Evolutionary conservation across 1,140 invertebrate genomes (phyloP), one percentile per base, ranked within the genome.

Genomic region (Reticulitermes speratus): DNA sequence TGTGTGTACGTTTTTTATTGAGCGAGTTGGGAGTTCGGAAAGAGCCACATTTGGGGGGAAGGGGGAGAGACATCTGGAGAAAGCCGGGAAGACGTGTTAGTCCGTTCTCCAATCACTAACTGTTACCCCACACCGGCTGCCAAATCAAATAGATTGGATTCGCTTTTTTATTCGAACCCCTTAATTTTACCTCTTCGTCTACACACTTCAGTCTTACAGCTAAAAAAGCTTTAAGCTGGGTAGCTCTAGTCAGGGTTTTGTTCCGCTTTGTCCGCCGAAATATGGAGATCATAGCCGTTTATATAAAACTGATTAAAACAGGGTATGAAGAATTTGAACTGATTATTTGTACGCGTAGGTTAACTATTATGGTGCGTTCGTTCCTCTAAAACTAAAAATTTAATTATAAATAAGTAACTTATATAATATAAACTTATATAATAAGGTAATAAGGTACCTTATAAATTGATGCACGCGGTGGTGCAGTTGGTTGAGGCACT

Each of bases 141-240:
- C 65, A 75, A 75, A 75, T 75, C 65, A 30, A 75, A 75, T 75
- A 75, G 65, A 75, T 75, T 75, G 65, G 65, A 75, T 75, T 75
- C 25, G 65, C 25, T 75, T 75, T 75, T 75, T 75, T 75, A 30
- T 75, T 75, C 25, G 5, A 8, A 75, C n/a, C 65, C 65, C 65
- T 75, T 75, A 75, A 75, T 75, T 75, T 75, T 75, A 75, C 14
- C 12, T 75, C 25, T 12, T 65, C 59, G 9, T n/a, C 59, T 23
- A 23, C 14, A 23, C 59, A 23, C 21, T 8, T 30, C 65, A 11
- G 65, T 11, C 65, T 75, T 75, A 14, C n/a, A 5, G 65, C 65
- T 75, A 75, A 75, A 75, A 65, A 75, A 75, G 25, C n/a, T 75
- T 25, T 75, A 3, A 75, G n/a, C 65, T 75, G 7, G 5, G 8